Evolutionary conservation across 2,888 invertebrate genomes (phyloP), one percentile per base, ranked within the genome.

Genomic region (Philopedon plagiatum): DNA sequence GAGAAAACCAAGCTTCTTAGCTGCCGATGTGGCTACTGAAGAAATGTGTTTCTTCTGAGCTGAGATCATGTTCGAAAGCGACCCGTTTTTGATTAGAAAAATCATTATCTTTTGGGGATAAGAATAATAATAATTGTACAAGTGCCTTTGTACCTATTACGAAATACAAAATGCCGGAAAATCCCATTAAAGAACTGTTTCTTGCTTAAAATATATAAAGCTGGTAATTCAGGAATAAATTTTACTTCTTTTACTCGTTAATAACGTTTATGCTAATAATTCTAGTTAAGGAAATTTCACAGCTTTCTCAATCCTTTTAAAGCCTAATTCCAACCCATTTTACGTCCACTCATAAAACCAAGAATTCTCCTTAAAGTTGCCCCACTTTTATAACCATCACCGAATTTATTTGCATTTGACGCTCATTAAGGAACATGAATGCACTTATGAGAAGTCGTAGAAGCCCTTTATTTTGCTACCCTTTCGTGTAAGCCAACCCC

Each of bases 321-420:
- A 32, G 5, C 9, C 29, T 54, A 29, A 54, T 32, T 51, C 18
- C 18, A 54, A 54, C 51, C 23, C 15, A 13, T n/a, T 54, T 54
- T 54, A 54, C 18, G 29, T 23, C 8, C 15, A 4, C 18, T n/a
- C 51, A 29, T 54, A 54, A 54, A 54, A 29, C 8, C 21, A 32
- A 7, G 9, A 29, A 19, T 49, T 34, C 21, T 32, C 18, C 29
- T 39, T 39, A 39, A 44, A 44, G 41, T 29, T 60, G n/a, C n/a
- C n/a, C 11, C 29, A 26, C 15, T 60, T 60, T 60, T 29, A 60
- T 60, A 23, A 44, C 60, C 13, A 26, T 7, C 41, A 23, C n/a
- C n/a, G n/a, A 39, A 60, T 60, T 60, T 60, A 60, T 60, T 60
- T 39, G 39, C 60, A 60, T 60, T 60, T 60, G 26, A 26, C 37